phyloP scores from a whole-genome alignment of 64 coral and sea anemone genomes.

The Catalaphyllia jardinei region DNA sequence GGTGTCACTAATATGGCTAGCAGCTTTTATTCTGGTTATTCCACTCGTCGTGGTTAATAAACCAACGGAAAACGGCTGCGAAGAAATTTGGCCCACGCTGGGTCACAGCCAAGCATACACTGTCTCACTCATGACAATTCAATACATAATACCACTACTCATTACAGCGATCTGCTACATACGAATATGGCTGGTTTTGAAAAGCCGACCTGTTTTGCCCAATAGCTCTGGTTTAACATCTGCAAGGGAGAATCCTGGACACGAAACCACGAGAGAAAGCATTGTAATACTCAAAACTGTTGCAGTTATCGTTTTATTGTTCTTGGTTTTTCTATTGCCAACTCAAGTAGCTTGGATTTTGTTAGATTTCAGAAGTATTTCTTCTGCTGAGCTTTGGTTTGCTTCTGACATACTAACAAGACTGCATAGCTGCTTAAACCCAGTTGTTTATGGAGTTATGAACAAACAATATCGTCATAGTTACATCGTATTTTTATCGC shows the following conservation, averaged over 20 bases:
- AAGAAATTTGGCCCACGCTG: constrained; percentile 58
- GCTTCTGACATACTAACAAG: constrained; percentile 8
- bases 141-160: constrained; percentile 67
- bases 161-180: constrained; percentile 70
- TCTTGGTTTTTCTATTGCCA: constrained; percentile 56
- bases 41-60: constrained; percentile 71
- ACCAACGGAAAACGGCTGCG: constrained; percentile 11
- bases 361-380: constrained; percentile 36
- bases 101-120: constrained; percentile 64
- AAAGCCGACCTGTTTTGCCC: background rate
- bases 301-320: constrained; percentile 62
- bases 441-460: constrained; percentile 68
- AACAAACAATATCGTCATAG: constrained; percentile 65
- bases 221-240: background rate
- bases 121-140: constrained; percentile 47
- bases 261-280: constrained; percentile 56
- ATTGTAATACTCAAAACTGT: constrained; percentile 67
- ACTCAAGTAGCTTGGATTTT: constrained; percentile 66
- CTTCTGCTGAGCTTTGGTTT: constrained; percentile 2
- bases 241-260: background rate
- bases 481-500: constrained; percentile 53
- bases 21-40: constrained; percentile 63
- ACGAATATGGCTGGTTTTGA: constrained; percentile 63
- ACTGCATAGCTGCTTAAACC: constrained; percentile 59
- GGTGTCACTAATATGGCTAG: constrained; percentile 69